Evolutionary conservation across 2,888 invertebrate genomes (phyloP), one percentile per base, ranked within the genome.

Genomic region (Tyria jacobaeae): DNA sequence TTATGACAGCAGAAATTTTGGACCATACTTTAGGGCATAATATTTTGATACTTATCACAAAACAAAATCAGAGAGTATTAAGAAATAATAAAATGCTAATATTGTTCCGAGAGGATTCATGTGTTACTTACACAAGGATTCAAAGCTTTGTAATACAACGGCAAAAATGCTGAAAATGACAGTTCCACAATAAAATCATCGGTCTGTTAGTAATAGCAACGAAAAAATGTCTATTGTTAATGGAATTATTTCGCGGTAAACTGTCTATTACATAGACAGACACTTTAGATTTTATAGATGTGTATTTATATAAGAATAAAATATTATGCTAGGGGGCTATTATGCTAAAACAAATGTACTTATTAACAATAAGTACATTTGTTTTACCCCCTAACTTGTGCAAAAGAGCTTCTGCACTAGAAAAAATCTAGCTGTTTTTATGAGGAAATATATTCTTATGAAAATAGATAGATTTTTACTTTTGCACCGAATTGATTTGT

Each of bases 181-280:
- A 63, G 50, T n/a, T 44, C 21, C 47, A 74, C 69, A 74, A 76
- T 71, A 68, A 69, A 68, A 7, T 57, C 66, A 62, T 50, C 56
- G 56, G 56, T 21, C 49, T 64, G 64, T 68, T 66, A 44, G 14
- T 49, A 66, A 57, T 54, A 51, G 55, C 55, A 54, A 68, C 52
- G 55, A 64, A 66, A 68, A 75, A 74, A 60, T 39, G 51, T 64
- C 64, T 60, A 69, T 76, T 76, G 73, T 76, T 69, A 49, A 52
- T 41, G 34, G 14, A 52, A 52, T 37, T 51, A 55, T 31, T 51
- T 39, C 31, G 41, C 35, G 51, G 55, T 64, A 60, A 27, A 21
- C 57, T 14, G n/a, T n/a, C 37, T n/a, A 54, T 64, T 59, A 48
- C 54, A 21, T 7, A 52, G 15, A 53, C 25, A 39, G 14, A 7